A percentile compares a stretch with the other conserved stretches of the same genome.
phyloP scores from a whole-genome alignment of 2,888 invertebrate species.

The Eremobia ochroleuca region DNA sequence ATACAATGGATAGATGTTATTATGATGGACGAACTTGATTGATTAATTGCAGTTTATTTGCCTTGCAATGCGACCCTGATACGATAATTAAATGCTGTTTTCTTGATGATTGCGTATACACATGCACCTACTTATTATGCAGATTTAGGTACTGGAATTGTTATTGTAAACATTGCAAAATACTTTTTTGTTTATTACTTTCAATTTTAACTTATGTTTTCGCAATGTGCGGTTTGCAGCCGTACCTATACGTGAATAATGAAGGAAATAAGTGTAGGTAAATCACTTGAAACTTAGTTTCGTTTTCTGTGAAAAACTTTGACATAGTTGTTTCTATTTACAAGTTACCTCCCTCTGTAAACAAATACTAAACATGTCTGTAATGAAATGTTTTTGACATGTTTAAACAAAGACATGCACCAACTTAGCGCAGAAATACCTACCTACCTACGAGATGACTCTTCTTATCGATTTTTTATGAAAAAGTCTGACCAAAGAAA shows the following conservation, averaged over 20 bases:
- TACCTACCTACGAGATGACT: not conserved
- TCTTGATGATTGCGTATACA: slow-evolving; percentile 27
- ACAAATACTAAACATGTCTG: not conserved
- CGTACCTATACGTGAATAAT: not conserved
- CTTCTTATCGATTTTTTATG: not conserved
- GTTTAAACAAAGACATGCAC: not conserved
- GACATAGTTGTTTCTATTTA: not conserved
- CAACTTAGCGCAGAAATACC: not conserved
- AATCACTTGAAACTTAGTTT: not conserved
- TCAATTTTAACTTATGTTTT: not conserved
- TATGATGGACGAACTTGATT: slow-evolving; percentile 17
- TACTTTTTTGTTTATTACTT: slow-evolving; percentile 5
- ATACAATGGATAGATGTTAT: slow-evolving; percentile 17
- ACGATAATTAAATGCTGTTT: slow-evolving; percentile 26
- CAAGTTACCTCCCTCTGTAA: not conserved
- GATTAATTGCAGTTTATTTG: slow-evolving; percentile 36
- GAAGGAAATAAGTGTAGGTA: not conserved
- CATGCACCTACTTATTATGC: slow-evolving; percentile 15
- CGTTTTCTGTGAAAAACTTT: not conserved
- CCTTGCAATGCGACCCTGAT: slow-evolving; percentile 52
- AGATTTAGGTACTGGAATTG: slow-evolving; percentile 13
- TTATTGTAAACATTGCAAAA: slow-evolving; percentile 27
- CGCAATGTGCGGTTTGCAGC: not conserved
- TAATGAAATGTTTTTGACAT: not conserved
- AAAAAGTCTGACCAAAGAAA: slow-evolving; percentile 1